Conservation (phyloP, 1,140 invertebrate genomes). For the Neodiprion lecontei region DNA sequence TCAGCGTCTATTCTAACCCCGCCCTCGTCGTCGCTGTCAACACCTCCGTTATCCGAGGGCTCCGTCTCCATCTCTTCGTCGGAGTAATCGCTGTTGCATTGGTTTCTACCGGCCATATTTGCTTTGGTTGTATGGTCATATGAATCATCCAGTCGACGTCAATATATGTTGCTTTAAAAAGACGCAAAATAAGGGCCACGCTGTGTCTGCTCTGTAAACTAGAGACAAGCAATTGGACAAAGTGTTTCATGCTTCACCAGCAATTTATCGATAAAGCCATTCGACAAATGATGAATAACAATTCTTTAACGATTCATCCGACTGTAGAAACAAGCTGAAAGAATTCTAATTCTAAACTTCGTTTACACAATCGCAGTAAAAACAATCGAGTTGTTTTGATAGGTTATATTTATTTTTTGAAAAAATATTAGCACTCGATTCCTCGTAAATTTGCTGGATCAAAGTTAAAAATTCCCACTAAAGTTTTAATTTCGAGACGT, state of each 20-base stretch:
- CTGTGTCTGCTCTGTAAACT: too few relatives aligned
- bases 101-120: constrained; percentile 31
- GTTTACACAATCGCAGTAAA: too few relatives aligned
- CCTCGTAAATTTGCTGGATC: too few relatives aligned
- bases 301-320: too few relatives aligned
- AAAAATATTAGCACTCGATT: not conserved
- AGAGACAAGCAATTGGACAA: too few relatives aligned
- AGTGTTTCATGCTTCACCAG: too few relatives aligned
- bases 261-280: too few relatives aligned
- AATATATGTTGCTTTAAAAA: not conserved
- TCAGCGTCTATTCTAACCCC: constrained; percentile 72
- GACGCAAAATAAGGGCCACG: not conserved
- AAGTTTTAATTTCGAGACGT: not conserved
- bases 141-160: not conserved
- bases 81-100: constrained; percentile 24
- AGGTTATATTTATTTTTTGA: not conserved
- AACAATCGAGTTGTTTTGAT: not conserved
- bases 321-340: too few relatives aligned
- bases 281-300: too few relatives aligned
- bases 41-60: constrained; percentile 48
- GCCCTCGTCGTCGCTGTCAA: constrained; percentile 69
- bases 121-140: not conserved
- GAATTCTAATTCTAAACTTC: too few relatives aligned
- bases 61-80: constrained; percentile 40
- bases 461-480: not conserved